Base-by-base conservation (phyloP, 1,140 invertebrate genomes). In the Anoplophora glabripennis region DNA sequence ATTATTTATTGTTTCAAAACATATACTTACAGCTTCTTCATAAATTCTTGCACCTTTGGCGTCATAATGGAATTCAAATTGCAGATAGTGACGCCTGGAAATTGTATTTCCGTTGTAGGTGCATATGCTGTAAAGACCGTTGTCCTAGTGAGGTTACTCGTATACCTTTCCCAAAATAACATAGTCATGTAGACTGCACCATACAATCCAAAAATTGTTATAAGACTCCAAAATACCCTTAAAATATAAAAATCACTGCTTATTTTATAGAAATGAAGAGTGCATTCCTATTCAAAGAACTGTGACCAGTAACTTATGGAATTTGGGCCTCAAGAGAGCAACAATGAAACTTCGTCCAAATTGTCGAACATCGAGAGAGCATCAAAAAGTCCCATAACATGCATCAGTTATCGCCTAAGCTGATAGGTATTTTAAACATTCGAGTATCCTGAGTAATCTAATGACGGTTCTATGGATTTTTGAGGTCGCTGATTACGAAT, bases 11-110 rank as follows among this genome's bases (percentile, higher is more conserved):
- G 5, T 28, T 28, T 28, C 21, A 28, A 28, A 28, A 28, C 5
- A 28, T 5, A 28, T 28, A 64, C 64, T 62, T 55, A 66, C 67
- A 66, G 35, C 7, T 40, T 57, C 18, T 58, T 37, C 0, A 65
- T 40, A 12, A 69, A 54, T 1, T 60, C 55, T 1, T 70, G 34
- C n/a, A 72, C 57, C 41, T 65, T 66, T 8, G 46, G 28, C 9
- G 53, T 52, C n/a, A 68, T 61, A 37, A 69, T 64, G 36, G 56
- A 61, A 35, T 66, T 68, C n/a, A 70, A 59, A 15, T 69, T 69
- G 52, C 73, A 75, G 11, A 75, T 56, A 8, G 72, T 68, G n/a
- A 74, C 64, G 1, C 65, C 70, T 21, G 73, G 68, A 61, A 75
- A 75, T 21, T 67, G 63, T n/a, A 72, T 52, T 5, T 56, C 49